phyloP scores from a whole-genome alignment of 2,797 vertebrate genomes.

The Adelosebastes latens region DNA sequence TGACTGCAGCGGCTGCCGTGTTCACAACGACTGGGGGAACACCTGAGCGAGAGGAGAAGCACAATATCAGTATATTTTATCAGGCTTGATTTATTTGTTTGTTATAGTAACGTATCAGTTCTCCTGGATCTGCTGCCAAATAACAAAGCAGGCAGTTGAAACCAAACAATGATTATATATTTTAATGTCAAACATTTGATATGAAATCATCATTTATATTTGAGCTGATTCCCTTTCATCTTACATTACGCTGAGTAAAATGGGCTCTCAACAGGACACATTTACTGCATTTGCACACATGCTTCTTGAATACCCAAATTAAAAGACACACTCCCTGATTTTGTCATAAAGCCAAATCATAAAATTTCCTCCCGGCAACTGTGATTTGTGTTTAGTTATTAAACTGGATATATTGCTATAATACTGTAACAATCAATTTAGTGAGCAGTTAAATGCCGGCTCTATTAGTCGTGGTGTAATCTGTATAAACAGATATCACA shows the following conservation, averaged over 20 bases:
- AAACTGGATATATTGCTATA: background rate
- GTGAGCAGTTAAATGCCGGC: background rate
- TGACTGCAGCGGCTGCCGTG: constrained; percentile 76
- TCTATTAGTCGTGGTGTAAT: background rate
- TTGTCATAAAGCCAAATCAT: background rate
- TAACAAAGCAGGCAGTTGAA: background rate
- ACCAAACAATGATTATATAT: background rate
- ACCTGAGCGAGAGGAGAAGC: constrained; percentile 47
- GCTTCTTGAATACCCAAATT: background rate
- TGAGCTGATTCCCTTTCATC: background rate
- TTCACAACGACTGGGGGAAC: constrained; percentile 76
- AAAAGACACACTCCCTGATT: background rate
- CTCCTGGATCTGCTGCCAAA: background rate
- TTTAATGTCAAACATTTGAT: background rate
- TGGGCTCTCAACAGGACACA: background rate
- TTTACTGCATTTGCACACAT: background rate
- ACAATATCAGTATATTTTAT: background rate
- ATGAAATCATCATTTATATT: background rate
- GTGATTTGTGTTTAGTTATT: background rate
- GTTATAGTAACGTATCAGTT: background rate
- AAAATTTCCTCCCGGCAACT: background rate
- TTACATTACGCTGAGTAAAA: background rate
- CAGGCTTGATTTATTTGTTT: background rate
- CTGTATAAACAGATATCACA: background rate
- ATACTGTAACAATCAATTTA: background rate